Percentiles rank a stretch among this genome's conserved stretches.
Conservation (phyloP, 1,140 invertebrate species). For the Oscheius sp. region DNA sequence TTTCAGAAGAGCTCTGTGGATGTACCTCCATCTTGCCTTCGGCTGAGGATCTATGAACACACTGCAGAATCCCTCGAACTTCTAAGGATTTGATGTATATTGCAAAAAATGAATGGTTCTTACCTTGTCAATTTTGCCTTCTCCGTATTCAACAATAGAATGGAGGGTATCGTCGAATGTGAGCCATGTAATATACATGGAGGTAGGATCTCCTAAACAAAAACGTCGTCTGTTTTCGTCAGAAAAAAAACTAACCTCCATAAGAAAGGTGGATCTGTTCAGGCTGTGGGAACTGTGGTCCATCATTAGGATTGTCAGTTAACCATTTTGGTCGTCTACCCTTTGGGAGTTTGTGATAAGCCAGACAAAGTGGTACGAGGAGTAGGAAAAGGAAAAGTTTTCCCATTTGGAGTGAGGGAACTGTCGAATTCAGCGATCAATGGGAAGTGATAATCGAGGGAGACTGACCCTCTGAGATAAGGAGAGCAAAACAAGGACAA, state of each 20-base stretch:
- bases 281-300: constrained; percentile 37
- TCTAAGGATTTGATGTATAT: neutral
- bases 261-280: constrained; percentile 52
- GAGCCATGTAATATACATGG: constrained; percentile 39
- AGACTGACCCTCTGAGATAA: neutral
- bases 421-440: neutral
- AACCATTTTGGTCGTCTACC: constrained; percentile 21
- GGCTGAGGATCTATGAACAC: constrained; percentile 26
- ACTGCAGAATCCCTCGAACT: constrained; percentile 17
- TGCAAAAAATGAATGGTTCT: neutral
- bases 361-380: neutral
- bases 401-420: neutral
- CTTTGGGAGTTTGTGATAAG: neutral
- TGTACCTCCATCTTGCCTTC: constrained; percentile 31
- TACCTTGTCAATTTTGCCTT: constrained; percentile 7
- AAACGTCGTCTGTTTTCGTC: neutral
- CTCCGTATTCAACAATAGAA: constrained; percentile 41
- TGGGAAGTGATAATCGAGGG: neutral
- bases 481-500: neutral
- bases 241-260: constrained; percentile 32
- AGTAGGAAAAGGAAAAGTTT: neutral
- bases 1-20: constrained; percentile 31
- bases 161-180: constrained; percentile 40
- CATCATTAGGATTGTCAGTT: constrained; percentile 25
- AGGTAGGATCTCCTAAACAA: constrained; percentile 10